phyloP scores from a whole-genome alignment of 2,888 invertebrate species.

The Amiota communis region DNA sequence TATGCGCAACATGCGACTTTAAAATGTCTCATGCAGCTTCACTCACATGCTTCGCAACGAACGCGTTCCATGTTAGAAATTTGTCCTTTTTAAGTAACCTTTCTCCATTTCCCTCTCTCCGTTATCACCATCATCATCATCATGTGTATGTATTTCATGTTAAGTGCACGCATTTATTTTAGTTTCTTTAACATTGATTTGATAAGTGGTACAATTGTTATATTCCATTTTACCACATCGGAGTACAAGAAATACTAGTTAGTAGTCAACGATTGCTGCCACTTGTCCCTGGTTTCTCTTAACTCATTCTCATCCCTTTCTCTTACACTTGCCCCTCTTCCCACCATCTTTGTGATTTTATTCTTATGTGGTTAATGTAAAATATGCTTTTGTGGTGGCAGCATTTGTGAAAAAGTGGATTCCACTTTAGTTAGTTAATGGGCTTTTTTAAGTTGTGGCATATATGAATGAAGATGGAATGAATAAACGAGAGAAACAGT shows the following conservation, averaged over 20 bases:
- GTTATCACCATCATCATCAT: conserved; percentile 53
- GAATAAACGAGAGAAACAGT: too few species aligned
- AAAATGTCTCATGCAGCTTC: conserved; percentile 14
- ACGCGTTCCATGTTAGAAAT: conserved; percentile 45
- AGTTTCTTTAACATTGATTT: conserved; percentile 51
- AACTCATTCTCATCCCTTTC: not conserved
- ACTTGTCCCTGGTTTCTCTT: not conserved
- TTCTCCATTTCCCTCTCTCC: conserved; percentile 52
- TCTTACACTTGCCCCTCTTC: not conserved
- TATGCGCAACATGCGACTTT: conserved; percentile 61
- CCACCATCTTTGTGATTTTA: not conserved
- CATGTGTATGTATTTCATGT: conserved; percentile 62
- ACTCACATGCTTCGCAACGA: conserved; percentile 8
- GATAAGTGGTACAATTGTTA: conserved; percentile 53
- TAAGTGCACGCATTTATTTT: conserved; percentile 65
- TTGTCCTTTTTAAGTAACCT: conserved; percentile 59
- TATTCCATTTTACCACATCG: not conserved
- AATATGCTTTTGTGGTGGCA: not conserved
- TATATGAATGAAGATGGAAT: not conserved
- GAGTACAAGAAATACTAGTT: too few species aligned
- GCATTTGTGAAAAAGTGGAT: conserved; percentile 8
- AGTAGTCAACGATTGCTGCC: not conserved
- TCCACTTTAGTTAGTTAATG: conserved; percentile 17
- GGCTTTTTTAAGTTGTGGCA: not conserved
- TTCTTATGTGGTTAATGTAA: conserved; percentile 9